Evolutionary conservation across 2,113 vertebrate genomes (phyloP), one percentile per base, ranked within the genome.

Genomic region (Thunnus thynnus): DNA sequence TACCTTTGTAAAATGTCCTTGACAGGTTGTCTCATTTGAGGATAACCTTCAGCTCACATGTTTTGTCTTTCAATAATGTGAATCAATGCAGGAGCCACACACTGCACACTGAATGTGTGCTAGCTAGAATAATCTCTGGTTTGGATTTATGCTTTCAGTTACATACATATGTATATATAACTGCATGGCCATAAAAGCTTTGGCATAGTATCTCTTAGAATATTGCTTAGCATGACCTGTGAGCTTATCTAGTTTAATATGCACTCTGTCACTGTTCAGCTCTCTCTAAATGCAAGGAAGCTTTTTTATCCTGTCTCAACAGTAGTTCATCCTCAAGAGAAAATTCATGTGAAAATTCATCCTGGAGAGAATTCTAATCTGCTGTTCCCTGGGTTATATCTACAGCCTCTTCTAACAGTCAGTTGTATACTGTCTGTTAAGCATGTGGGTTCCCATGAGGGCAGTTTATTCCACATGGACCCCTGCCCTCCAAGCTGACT

Each of bases 391-490:
- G 5, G 65, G 83, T 80, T 85, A 71, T 51, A 81, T 77, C 66
- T 66, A 72, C 30, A 77, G 51, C 58, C 56, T 84, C 73, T 13
- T 47, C 57, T 44, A 76, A 55, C 52, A 80, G 44, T 69, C 3
- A 0, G 60, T 62, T 78, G 55, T 72, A 51, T 51, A 64, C 13
- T 9, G 41, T 79, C 52, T 60, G 36, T 16, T 64, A 30, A 57
- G 64, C n/a, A 68, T 58, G 54, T 67, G 54, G 30, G 51, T 22
- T 88, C 78, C 80, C 71, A 51, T 32, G 82, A 72, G 78, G 69
- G 52, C 30, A 62, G 78, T 85, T 68, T 83, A 85, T 90, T 88
- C 89, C 76, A 85, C 69, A 52, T 36, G 69, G 85, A 86, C 78
- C 64, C 68, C 67, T 65, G 76, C 68, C 74, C 84, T 83, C 56